Base-by-base conservation (phyloP, 2,888 invertebrate genomes). In the Urechis unicinctus region DNA sequence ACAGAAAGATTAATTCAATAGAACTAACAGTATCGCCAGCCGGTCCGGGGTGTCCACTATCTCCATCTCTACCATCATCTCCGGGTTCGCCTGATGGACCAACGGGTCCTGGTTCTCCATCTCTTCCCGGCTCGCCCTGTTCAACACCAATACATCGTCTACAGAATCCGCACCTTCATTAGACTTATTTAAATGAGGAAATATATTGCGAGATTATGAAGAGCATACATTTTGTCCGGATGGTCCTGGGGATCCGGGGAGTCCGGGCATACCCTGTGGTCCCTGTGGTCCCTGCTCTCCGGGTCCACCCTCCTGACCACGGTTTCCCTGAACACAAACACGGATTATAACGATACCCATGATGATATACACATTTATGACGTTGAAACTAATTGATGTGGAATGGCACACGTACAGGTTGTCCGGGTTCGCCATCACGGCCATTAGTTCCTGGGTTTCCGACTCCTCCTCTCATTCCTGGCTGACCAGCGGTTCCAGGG, bases 221-320 rank as follows among this genome's bases (percentile, higher is more conserved):
- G n/a, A n/a, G n/a, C n/a, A n/a, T n/a, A n/a, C n/a, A n/a, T n/a
- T n/a, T n/a, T n/a, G n/a, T n/a, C n/a, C n/a, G n/a, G n/a, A n/a
- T n/a, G n/a, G n/a, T n/a, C n/a, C n/a, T n/a, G n/a, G n/a, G n/a
- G n/a, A n/a, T n/a, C n/a, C n/a, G n/a, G 50, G 51, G 21, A 53
- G 26, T 2, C 55, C 55, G 13, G 45, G 30, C 30, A 25, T 24
- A 21, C 55, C 55, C 52, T 53, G 29, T 26, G 43, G 45, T 50
- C 55, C 55, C 24, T 53, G 25, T 22, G 36, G 43, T 2, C 51
- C 48, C 4, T 25, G 48, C 5, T 24, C 50, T n/a, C 55, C 73
- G 29, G 66, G 55, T 5, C 62, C 56, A 50, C 74, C 74, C n/a
- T 56, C 59, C 29, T 56, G 52, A 6, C 56, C 60, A 25, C 46